phyloP scores from a whole-genome alignment of 2,113 vertebrate species.

The Psephotus haematonotus region DNA sequence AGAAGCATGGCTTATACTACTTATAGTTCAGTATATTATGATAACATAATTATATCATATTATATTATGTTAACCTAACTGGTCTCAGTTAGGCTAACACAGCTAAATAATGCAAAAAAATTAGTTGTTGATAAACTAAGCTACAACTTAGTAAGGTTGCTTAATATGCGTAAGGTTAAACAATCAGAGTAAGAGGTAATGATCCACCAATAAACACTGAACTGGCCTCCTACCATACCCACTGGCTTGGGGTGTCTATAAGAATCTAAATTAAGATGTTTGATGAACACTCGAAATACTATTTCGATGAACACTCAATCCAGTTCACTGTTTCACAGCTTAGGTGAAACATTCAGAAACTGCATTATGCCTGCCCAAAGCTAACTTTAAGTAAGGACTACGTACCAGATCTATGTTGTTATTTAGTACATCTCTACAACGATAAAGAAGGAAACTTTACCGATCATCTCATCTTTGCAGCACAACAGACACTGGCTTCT shows the following conservation, averaged over 20 bases:
- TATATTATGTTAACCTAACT: background rate
- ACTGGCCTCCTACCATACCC: fast-evolving
- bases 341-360: background rate
- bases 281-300: background rate
- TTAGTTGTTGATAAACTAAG: background rate
- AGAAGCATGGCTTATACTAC: background rate
- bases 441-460: background rate
- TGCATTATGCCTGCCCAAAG: background rate
- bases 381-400: background rate
- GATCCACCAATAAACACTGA: background rate
- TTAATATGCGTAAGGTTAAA: background rate
- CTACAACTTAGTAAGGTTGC: background rate
- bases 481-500: background rate
- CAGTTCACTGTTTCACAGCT: background rate
- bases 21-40: background rate
- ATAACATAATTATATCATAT: background rate
- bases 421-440: background rate
- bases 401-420: background rate
- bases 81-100: background rate
- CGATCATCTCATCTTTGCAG: background rate
- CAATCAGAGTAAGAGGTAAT: background rate
- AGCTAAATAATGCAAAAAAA: background rate
- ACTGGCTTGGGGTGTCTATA: background rate
- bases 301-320: background rate
- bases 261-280: background rate